Conservation (phyloP, 2,113 vertebrate genomes). For the Cryptotis parvus region DNA sequence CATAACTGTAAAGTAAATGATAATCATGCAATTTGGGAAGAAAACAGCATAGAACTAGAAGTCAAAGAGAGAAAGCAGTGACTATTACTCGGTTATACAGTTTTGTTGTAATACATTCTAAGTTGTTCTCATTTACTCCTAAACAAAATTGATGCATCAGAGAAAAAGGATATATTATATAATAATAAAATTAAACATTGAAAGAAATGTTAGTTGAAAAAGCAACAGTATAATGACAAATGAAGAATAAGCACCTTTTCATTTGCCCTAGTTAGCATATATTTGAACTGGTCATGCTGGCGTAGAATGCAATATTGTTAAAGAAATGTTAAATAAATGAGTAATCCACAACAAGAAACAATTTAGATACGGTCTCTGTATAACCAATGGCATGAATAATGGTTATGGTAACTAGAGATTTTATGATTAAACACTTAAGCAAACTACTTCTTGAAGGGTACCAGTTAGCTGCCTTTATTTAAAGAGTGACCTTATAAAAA, state of each 20-base stretch:
- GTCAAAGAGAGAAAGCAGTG: background rate
- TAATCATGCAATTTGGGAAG: background rate
- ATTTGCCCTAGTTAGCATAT: background rate
- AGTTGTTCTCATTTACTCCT: background rate
- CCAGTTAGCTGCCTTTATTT: background rate
- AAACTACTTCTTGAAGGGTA: background rate
- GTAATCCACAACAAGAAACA: background rate
- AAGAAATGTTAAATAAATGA: background rate
- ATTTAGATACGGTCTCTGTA: background rate
- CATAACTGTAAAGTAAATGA: background rate
- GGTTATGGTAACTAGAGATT: background rate
- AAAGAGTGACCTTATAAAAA: background rate
- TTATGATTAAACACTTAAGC: background rate
- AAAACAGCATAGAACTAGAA: background rate
- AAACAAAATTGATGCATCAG: constrained; percentile 1
- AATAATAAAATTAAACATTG: background rate
- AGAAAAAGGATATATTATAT: background rate
- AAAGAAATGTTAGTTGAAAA: constrained; percentile 3
- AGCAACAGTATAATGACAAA: background rate
- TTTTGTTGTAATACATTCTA: background rate
- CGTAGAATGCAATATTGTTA: background rate
- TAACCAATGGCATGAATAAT: background rate
- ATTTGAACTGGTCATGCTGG: background rate
- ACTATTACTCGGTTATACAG: background rate
- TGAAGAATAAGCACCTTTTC: background rate